phyloP scores from a whole-genome alignment of 2,888 invertebrate species.

The Drosophila eohydei region DNA sequence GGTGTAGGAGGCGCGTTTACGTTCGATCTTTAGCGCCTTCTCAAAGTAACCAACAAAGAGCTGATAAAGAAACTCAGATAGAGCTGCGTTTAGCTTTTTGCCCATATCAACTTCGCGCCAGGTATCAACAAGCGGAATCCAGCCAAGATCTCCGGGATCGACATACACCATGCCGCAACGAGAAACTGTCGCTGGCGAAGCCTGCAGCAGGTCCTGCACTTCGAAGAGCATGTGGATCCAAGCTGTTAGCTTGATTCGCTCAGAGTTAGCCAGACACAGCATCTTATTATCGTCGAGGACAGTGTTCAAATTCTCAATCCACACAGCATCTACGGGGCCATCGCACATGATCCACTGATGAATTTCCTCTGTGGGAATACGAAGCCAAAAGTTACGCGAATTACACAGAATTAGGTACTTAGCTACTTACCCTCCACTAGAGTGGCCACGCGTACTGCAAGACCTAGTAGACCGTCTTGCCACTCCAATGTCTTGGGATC shows the following conservation, averaged over 20 bases:
- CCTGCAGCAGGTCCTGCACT: conserved; percentile 93
- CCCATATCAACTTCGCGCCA: conserved; percentile 88
- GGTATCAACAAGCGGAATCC: conserved; percentile 91
- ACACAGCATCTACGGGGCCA: conserved; percentile 96
- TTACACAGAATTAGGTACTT: background rate
- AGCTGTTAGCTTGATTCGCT: conserved; percentile 94
- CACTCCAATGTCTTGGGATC: conserved; percentile 94
- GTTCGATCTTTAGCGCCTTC: conserved; percentile 88
- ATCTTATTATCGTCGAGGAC: conserved; percentile 97
- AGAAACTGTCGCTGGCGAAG: conserved; percentile 95
- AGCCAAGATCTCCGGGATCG: conserved; percentile 93
- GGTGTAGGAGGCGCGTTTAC: conserved; percentile 89
- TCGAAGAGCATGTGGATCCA: conserved; percentile 96
- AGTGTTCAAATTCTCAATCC: conserved; percentile 98
- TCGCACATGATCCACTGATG: conserved; percentile 97
- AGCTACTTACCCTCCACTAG: conserved; percentile 74
- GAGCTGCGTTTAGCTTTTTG: conserved; percentile 86
- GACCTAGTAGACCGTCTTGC: conserved; percentile 94
- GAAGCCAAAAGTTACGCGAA: conserved; percentile 42
- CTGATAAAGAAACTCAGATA: conserved; percentile 88
- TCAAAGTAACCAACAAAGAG: conserved; percentile 89
- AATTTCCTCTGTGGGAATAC: conserved; percentile 86
- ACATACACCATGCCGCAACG: conserved; percentile 96
- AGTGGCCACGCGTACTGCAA: conserved; percentile 83
- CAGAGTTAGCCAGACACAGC: conserved; percentile 95